phyloP scores from a whole-genome alignment of 2,888 invertebrate genomes.

The Trilocha varians region DNA sequence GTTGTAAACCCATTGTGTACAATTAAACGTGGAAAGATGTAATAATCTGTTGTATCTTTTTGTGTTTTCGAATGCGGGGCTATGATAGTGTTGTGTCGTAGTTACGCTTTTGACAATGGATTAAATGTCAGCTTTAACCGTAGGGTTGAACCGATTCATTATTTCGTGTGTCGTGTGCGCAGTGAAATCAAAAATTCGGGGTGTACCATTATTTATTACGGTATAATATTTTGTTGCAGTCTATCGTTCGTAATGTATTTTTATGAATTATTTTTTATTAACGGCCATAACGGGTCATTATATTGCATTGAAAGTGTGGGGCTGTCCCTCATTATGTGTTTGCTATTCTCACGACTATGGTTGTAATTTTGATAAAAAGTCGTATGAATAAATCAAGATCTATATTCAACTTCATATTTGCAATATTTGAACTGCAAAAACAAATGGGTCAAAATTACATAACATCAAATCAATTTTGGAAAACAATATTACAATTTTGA shows the following conservation, averaged over 20 bases:
- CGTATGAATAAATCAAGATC: not conserved
- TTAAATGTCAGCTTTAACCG: slow-evolving; percentile 63
- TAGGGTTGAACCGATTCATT: slow-evolving; percentile 62
- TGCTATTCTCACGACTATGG: slow-evolving; percentile 58
- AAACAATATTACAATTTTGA: too few species aligned
- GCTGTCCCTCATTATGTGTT: slow-evolving; percentile 61
- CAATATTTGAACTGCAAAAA: not conserved
- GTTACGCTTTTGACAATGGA: slow-evolving; percentile 55
- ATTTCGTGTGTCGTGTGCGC: slow-evolving; percentile 53
- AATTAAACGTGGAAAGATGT: slow-evolving; percentile 69
- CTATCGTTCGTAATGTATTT: slow-evolving; percentile 58
- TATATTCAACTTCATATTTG: not conserved
- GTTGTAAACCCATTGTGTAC: slow-evolving; percentile 67
- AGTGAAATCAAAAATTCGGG: slow-evolving; percentile 59
- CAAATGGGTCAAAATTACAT: too few species aligned
- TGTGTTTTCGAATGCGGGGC: slow-evolving; percentile 67
- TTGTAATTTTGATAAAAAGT: slow-evolving; percentile 1
- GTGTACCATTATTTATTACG: slow-evolving; percentile 70
- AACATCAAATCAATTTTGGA: too few species aligned
- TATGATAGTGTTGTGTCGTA: slow-evolving; percentile 28
- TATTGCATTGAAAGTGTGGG: slow-evolving; percentile 53
- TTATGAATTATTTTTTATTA: slow-evolving; percentile 65
- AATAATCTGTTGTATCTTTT: slow-evolving; percentile 67
- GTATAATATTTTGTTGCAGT: slow-evolving; percentile 67
- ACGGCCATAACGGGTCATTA: slow-evolving; percentile 59